These are phyloP conservation scores for Brenthis hecate DNA, from an alignment of 2,888 invertebrate species.

Conservation along the genomic window DNA sequence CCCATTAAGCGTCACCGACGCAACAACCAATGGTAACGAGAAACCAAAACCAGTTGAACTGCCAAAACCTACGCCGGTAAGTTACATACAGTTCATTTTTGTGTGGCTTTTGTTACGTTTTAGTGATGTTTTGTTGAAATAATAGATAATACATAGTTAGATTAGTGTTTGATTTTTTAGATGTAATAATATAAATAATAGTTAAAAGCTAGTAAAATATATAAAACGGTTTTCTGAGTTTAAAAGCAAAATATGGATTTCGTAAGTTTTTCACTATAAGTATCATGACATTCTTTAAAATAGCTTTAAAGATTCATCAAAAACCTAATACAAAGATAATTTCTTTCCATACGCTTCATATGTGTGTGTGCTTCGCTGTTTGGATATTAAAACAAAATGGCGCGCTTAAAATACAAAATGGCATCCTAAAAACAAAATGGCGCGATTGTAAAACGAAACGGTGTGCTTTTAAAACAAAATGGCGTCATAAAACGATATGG, in stretches of 20 bases:
- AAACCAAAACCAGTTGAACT: slow-evolving; percentile 53
- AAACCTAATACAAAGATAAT: slow-evolving; percentile 49
- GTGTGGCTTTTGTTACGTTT: slow-evolving; percentile 39
- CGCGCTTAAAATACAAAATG: slow-evolving; percentile 37
- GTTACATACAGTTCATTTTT: slow-evolving; percentile 45
- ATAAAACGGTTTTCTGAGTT: too few relatives aligned
- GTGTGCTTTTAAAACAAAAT: slow-evolving; percentile 38
- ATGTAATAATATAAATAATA: background rate
- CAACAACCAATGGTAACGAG: slow-evolving; percentile 42
- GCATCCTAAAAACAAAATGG: slow-evolving; percentile 36
- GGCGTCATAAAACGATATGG: slow-evolving; percentile 14
- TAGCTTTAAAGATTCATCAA: background rate
- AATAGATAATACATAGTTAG: slow-evolving; percentile 4
- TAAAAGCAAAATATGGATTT: too few relatives aligned
- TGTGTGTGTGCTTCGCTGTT: slow-evolving; percentile 58
- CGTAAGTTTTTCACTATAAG: too few relatives aligned
- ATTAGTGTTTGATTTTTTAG: slow-evolving; percentile 1
- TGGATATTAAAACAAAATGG: slow-evolving; percentile 43
- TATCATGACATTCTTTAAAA: background rate
- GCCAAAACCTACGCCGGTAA: slow-evolving; percentile 74
- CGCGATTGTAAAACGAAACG: slow-evolving; percentile 36
- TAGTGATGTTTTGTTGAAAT: slow-evolving; percentile 32
- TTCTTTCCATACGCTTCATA: slow-evolving; percentile 62
- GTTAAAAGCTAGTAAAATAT: too few relatives aligned
- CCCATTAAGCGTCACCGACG: slow-evolving; percentile 50